Percentiles rank a stretch among this genome's conserved stretches.
Conservation (phyloP, 2,888 invertebrate species). For the Ennomos quercinarius region DNA sequence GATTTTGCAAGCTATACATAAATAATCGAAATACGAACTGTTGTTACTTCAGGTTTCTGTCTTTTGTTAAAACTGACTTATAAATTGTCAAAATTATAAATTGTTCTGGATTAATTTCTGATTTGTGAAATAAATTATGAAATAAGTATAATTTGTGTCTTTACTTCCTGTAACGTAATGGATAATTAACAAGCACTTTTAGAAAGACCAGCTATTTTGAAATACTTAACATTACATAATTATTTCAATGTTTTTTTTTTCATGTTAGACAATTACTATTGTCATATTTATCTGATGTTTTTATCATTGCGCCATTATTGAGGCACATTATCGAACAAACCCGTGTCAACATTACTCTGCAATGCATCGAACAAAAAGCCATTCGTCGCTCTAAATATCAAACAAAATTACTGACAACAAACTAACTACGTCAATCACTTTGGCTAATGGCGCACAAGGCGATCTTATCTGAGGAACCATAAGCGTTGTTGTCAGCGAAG, state of each 20-base stretch:
- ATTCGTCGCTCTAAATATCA: slow-evolving; percentile 74
- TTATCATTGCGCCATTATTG: slow-evolving; percentile 14
- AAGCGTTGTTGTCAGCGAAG: slow-evolving; percentile 79
- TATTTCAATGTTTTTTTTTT: slow-evolving; percentile 1
- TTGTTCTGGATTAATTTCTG: too few species aligned
- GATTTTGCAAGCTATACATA: slow-evolving; percentile 32
- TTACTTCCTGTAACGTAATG: too few species aligned
- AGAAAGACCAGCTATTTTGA: neutral
- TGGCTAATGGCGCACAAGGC: slow-evolving; percentile 77
- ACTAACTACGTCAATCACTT: slow-evolving; percentile 82
- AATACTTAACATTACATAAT: neutral
- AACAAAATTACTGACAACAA: slow-evolving; percentile 83
- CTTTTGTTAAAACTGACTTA: too few species aligned
- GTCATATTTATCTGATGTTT: slow-evolving; percentile 18
- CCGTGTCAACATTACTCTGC: slow-evolving; percentile 64
- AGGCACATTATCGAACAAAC: slow-evolving; percentile 46
- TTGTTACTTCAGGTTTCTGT: neutral
- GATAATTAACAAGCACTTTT: neutral
- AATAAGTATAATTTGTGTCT: too few species aligned
- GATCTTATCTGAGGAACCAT: slow-evolving; percentile 75
- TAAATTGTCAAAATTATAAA: too few species aligned
- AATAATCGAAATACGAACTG: slow-evolving; percentile 18
- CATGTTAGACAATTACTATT: slow-evolving; percentile 19
- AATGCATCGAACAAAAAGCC: slow-evolving; percentile 55
- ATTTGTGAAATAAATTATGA: too few species aligned